phyloP scores from a whole-genome alignment of 2,888 invertebrate species.

The Limnephilus auricula region DNA sequence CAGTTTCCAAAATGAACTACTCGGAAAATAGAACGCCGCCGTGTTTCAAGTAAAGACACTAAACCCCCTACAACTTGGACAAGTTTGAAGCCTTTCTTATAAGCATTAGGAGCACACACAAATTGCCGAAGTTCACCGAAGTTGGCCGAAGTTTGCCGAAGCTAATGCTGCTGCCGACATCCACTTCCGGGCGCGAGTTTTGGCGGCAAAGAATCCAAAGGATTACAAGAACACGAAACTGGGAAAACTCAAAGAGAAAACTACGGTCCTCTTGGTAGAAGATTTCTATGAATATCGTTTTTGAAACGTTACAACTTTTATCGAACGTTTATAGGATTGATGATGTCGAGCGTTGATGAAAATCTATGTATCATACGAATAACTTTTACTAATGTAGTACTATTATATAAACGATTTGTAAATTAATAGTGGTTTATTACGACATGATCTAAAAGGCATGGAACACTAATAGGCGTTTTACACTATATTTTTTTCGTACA shows the following conservation, averaged over 20 bases:
- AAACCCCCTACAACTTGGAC: conserved; percentile 52
- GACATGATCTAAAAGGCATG: too few relatives aligned
- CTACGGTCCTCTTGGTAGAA: background rate
- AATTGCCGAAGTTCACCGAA: conserved; percentile 62
- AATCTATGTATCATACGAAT: background rate
- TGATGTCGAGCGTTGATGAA: background rate
- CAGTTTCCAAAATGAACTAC: background rate
- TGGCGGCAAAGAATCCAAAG: conserved; percentile 51
- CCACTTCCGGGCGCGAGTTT: conserved; percentile 52
- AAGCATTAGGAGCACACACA: conserved; percentile 60
- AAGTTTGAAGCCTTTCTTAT: conserved; percentile 61
- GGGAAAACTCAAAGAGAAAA: conserved; percentile 33
- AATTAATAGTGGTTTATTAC: too few relatives aligned
- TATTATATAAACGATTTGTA: too few relatives aligned
- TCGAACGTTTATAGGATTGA: background rate
- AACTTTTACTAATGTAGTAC: too few relatives aligned
- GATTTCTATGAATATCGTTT: background rate
- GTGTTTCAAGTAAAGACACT: conserved; percentile 41
- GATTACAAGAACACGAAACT: conserved; percentile 41
- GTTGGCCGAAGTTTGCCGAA: conserved; percentile 6
- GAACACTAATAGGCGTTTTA: too few relatives aligned
- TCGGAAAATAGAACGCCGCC: conserved; percentile 29
- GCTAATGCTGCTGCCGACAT: conserved; percentile 62
- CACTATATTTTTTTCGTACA: too few relatives aligned
- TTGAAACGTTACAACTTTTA: background rate